Evolutionary conservation across 2,888 invertebrate genomes (phyloP).

Genomic region (Aelia acuminata): DNA sequence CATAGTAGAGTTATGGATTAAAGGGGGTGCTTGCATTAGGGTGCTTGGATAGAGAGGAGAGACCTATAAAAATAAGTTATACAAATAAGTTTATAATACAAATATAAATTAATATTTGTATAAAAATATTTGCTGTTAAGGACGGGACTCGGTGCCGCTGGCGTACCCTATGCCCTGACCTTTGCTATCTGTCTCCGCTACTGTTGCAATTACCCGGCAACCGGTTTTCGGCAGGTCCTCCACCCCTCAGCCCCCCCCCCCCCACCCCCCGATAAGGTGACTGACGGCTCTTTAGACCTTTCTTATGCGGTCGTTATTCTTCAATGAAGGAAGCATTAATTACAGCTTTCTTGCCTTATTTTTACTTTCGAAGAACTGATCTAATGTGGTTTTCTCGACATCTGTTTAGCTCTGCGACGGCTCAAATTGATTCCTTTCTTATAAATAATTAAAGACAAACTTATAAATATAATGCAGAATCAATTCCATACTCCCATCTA

Average conservation of each 20-base stretch:
- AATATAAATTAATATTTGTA: not conserved
- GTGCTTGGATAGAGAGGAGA: not conserved
- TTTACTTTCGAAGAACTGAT: not conserved
- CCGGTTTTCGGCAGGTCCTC: slow-evolving; percentile 32
- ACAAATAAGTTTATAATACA: too few species aligned
- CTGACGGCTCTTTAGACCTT: not conserved
- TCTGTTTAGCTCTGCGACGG: not conserved
- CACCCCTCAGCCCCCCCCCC: not conserved
- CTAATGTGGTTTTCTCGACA: not conserved
- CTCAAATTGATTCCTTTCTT: not conserved
- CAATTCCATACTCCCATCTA: too few species aligned
- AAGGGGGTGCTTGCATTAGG: not conserved
- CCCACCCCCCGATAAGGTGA: not conserved
- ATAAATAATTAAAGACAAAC: not conserved
- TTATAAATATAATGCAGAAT: too few species aligned
- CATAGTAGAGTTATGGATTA: not conserved
- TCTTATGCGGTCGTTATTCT: slow-evolving; percentile 30
- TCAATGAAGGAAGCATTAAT: slow-evolving; percentile 25
- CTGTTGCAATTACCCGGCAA: slow-evolving; percentile 1
- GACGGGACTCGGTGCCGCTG: not conserved
- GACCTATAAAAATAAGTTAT: too few species aligned
- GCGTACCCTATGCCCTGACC: slow-evolving; percentile 15
- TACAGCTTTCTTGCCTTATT: not conserved
- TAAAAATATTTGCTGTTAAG: slow-evolving; percentile 2
- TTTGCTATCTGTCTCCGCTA: slow-evolving; percentile 3